Percentiles rank a stretch among this genome's conserved stretches.
These are phyloP conservation scores for Mormyrops attenuatus DNA, from an alignment of 2,797 vertebrate genomes.

Conservation along the genomic window DNA sequence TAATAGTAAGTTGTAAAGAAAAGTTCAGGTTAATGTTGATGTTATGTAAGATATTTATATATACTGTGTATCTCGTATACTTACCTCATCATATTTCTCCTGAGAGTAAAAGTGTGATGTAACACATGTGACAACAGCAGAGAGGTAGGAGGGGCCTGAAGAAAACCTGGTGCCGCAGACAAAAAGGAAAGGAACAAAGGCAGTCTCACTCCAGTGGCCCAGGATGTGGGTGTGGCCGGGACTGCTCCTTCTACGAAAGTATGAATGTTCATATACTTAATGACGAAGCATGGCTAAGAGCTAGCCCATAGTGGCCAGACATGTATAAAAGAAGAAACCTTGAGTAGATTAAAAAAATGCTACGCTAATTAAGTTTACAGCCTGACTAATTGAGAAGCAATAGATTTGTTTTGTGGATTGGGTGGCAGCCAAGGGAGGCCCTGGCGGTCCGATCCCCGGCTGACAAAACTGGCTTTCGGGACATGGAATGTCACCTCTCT, in stretches of 20 bases:
- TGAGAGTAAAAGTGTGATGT: constrained; percentile 21
- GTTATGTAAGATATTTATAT: background rate
- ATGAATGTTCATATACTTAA: background rate
- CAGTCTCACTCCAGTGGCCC: background rate
- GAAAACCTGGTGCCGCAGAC: constrained; percentile 21
- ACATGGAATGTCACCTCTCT: too few species aligned
- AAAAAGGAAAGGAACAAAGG: background rate
- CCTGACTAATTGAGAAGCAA: background rate
- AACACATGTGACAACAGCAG: constrained; percentile 15
- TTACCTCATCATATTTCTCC: constrained; percentile 29
- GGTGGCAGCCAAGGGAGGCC: too few species aligned
- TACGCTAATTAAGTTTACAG: background rate
- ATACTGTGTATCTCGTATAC: background rate
- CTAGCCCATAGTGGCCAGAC: background rate
- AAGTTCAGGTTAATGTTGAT: background rate
- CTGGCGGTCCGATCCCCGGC: too few species aligned
- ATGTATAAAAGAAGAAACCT: background rate
- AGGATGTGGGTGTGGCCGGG: background rate
- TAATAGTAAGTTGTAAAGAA: background rate
- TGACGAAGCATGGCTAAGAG: background rate
- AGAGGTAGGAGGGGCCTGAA: constrained; percentile 26
- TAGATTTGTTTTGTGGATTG: background rate
- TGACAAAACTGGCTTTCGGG: too few species aligned
- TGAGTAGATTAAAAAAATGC: background rate
- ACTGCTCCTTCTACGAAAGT: background rate